A percentile compares a stretch with the other conserved stretches of the same genome.
Evolutionary conservation across 1,140 invertebrate genomes (phyloP).

Genomic region (Euschistus heros): DNA sequence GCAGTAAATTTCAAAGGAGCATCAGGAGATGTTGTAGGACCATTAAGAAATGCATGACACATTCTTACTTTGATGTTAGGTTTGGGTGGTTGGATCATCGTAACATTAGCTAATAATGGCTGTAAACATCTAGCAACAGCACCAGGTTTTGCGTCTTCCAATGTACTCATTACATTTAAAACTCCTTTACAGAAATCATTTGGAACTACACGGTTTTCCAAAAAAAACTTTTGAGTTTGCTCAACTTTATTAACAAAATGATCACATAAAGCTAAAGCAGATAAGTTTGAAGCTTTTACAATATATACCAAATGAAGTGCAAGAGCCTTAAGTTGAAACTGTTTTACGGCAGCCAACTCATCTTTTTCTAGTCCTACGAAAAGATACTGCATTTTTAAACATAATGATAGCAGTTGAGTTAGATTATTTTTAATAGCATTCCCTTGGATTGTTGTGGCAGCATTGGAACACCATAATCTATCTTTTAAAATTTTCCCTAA

Average conservation of each 20-base stretch:
- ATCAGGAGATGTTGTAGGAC: constrained; percentile 73
- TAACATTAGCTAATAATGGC: constrained; percentile 58
- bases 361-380: constrained; percentile 66
- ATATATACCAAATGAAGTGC: constrained; percentile 71
- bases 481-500: constrained; percentile 36
- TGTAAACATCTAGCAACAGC: constrained; percentile 66
- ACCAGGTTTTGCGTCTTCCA: constrained; percentile 78
- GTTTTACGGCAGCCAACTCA: constrained; percentile 65
- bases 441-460: constrained; percentile 39
- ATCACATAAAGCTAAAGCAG: constrained; percentile 49
- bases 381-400: constrained; percentile 67
- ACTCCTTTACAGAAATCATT: constrained; percentile 71
- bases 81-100: constrained; percentile 45
- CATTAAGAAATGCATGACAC: constrained; percentile 70
- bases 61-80: constrained; percentile 55
- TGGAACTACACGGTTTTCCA: constrained; percentile 42
- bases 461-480: constrained; percentile 38
- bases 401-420: constrained; percentile 55
- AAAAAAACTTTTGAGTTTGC: constrained; percentile 43
- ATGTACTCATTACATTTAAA: constrained; percentile 60
- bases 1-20: constrained; percentile 86
- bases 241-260: constrained; percentile 51
- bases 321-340: constrained; percentile 71
- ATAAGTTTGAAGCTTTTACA: constrained; percentile 49
- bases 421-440: constrained; percentile 45